Conservation (phyloP, 2,888 invertebrate genomes). For the Trachelus stipa region DNA sequence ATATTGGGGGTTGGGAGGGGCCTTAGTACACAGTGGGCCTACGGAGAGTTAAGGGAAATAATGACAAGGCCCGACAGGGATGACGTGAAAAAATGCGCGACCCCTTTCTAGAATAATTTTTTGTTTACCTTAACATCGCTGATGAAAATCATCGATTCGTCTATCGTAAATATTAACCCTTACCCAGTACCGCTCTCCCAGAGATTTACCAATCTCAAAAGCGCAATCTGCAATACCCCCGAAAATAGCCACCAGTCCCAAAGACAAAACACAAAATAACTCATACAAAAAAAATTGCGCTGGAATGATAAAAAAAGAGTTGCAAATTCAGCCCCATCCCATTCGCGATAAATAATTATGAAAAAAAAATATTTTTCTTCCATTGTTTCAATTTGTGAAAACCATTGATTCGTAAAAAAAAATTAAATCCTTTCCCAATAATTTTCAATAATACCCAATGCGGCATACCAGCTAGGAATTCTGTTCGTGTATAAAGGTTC, state of each 20-base stretch:
- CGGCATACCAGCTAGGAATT: too few species aligned
- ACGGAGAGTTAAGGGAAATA: slow-evolving; percentile 15
- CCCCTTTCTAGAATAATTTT: slow-evolving; percentile 33
- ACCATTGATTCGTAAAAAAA: too few species aligned
- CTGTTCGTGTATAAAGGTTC: too few species aligned
- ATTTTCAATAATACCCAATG: neutral
- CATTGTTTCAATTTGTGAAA: neutral
- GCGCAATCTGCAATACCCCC: neutral
- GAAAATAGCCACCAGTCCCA: neutral
- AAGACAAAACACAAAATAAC: neutral
- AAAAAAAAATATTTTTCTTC: neutral
- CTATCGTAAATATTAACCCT: neutral
- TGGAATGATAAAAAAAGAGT: neutral
- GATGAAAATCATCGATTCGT: slow-evolving; percentile 8
- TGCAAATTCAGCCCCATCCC: neutral
- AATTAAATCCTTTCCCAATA: neutral
- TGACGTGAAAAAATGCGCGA: slow-evolving; percentile 45
- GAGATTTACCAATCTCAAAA: neutral
- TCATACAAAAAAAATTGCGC: neutral
- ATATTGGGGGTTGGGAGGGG: neutral
- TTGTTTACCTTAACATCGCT: neutral
- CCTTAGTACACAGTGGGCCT: neutral
- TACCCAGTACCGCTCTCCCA: neutral
- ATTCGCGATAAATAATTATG: neutral
- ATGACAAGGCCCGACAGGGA: slow-evolving; percentile 30